Evolutionary conservation across 2,113 vertebrate genomes (phyloP).

Genomic region (Glaucidium brasilianum): DNA sequence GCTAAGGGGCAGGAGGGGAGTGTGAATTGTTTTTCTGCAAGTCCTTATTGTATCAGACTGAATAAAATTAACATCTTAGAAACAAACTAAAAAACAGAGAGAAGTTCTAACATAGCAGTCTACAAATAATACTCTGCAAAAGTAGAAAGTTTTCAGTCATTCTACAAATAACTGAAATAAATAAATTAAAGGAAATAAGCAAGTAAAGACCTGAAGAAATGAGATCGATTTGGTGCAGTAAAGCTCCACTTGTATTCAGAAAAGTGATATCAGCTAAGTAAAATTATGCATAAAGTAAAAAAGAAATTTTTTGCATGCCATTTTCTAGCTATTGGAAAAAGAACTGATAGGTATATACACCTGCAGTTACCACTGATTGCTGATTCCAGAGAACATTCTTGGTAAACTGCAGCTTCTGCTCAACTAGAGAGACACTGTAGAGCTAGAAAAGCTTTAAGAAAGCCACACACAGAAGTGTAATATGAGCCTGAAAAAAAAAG

Average conservation of each 20-base stretch:
- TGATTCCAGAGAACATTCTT: slow-evolving; percentile 3
- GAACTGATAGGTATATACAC: background rate
- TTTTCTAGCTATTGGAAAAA: background rate
- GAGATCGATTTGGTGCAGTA: background rate
- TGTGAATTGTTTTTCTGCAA: background rate
- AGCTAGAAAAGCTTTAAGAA: background rate
- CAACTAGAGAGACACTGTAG: rapidly evolving
- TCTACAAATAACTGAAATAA: background rate
- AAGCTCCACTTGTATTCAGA: background rate
- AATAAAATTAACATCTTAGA: background rate
- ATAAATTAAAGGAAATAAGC: background rate
- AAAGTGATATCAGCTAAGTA: background rate
- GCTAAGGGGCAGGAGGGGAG: background rate
- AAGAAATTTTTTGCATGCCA: background rate
- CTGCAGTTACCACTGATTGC: background rate
- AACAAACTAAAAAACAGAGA: background rate
- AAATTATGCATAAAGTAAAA: background rate
- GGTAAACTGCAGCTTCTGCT: background rate
- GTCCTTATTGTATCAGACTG: background rate
- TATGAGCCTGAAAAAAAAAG: background rate
- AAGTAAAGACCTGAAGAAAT: background rate
- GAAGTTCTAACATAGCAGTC: background rate
- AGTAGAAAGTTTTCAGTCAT: background rate
- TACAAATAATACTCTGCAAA: background rate
- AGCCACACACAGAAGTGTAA: background rate